Evolutionary conservation across 2,113 vertebrate genomes (phyloP), one percentile per base, ranked within the genome.

Genomic region (Pogona vitticeps): DNA sequence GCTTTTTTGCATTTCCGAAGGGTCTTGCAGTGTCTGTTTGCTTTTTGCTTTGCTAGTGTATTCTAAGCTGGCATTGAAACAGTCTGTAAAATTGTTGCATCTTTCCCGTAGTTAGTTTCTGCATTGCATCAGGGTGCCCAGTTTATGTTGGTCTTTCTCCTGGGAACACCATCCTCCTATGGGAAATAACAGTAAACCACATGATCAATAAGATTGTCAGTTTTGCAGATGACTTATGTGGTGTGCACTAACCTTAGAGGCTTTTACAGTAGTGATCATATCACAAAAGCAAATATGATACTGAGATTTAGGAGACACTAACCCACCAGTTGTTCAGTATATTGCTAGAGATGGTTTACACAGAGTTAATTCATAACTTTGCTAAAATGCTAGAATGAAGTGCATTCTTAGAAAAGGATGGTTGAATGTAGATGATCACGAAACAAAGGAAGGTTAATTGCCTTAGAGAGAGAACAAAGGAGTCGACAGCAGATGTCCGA

Each of bases 301-400:
- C 6, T 61, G 17, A 79, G 28, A 33, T 33, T 58, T 59, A 58
- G 17, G 26, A 78, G 15, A 58, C 18, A 21, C 18, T 20, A 20
- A 21, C 8, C 7, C 79, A 80, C 15, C 13, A 42, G 36, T 65
- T 80, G 36, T 3, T n/a, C n/a, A n/a, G n/a, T n/a, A n/a, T n/a
- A n/a, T n/a, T 36, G 0, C 31, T 85, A 63, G 14, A 1, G 42
- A 17, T 0, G 36, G 0, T 6, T 80, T 36, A 17, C 1, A 79
- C 56, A 21, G 67, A 1, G 46, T 3, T 85, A 36, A 77, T 0
- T 3, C 75, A 82, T 87, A 33, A 89, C 89, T 63, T 68, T 88
- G 78, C 63, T 10, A 76, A 0, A 3, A 0, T 86, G 6, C 61
- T 70, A 1, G 14, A 91, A 46, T 78, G 42, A 79, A 6, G 1